These are phyloP conservation scores for Plagodis dolabraria DNA, from an alignment of 2,888 invertebrate genomes.

Conservation along the genomic window DNA sequence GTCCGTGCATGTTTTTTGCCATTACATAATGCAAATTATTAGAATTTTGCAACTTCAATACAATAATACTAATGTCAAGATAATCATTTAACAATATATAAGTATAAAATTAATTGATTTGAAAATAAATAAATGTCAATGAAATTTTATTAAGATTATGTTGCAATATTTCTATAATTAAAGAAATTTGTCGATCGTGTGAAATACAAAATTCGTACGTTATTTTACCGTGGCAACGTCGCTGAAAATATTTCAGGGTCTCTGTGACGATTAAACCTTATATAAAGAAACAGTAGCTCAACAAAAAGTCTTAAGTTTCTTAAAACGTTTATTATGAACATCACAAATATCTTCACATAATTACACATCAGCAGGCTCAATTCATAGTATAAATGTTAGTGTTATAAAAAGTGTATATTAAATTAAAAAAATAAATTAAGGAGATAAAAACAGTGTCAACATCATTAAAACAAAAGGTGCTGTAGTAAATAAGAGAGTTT, in stretches of 20 bases:
- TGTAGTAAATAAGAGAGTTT: neutral
- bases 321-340: constrained; percentile 67
- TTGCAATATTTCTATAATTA: too few relatives aligned
- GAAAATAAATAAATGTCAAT: too few relatives aligned
- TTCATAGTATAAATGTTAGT: constrained; percentile 47
- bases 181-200: too few relatives aligned
- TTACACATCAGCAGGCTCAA: constrained; percentile 35
- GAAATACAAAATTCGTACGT: too few relatives aligned
- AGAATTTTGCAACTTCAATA: too few relatives aligned
- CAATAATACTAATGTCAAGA: too few relatives aligned
- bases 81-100: too few relatives aligned
- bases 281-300: constrained; percentile 1
- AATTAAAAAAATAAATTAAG: constrained; percentile 45
- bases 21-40: too few relatives aligned
- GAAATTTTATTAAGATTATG: too few relatives aligned
- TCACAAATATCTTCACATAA: constrained; percentile 70
- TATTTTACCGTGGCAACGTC: too few relatives aligned
- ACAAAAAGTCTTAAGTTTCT: constrained; percentile 35
- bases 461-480: constrained; percentile 28
- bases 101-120: too few relatives aligned
- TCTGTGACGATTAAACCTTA: neutral
- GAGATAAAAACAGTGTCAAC: constrained; percentile 33
- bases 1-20: too few relatives aligned
- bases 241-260: neutral
- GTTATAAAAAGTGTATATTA: constrained; percentile 43